Base-by-base conservation (phyloP, 2,113 vertebrate genomes). In the Carassius carassius region DNA sequence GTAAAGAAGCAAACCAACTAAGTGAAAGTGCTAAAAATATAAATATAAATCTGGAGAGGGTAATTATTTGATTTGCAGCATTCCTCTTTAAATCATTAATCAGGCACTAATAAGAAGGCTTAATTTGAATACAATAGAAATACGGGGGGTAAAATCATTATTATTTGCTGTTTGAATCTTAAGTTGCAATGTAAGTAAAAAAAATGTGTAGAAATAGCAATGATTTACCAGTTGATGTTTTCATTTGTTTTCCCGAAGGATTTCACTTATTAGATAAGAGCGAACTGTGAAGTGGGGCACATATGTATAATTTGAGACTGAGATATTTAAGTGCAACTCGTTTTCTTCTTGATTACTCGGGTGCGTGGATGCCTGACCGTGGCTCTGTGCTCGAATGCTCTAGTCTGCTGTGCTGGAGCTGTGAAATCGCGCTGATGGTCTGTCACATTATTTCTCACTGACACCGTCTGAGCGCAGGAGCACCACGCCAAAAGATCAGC, bases 391-490 rank as follows among this genome's bases (percentile, higher is more conserved):
- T 94, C 89, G 81, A 89, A 82, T 89, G 54, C 21, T 84, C 21
- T 0, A 10, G 94, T 9, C 93, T 95, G 75, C 32, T 29, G 44
- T 76, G 77, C 47, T 82, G 88, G 82, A 87, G 90, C 91, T 91
- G 87, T 88, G 90, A 93, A 91, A 89, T 84, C 89, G 88, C 91
- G 86, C 90, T 93, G 94, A 95, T 93, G 92, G 91, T 93, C 92
- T 94, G 94, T 94, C 94, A 95, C 94, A 94, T 94, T 94, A 81
- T 86, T 86, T 94, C 93, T 94, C 93, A 92, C 91, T 92, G 94
- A 93, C 92, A 91, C 89, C 83, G 84, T 89, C 91, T 90, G 92
- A 90, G 89, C 81, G 90, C 81, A 83, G 82, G 86, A 88, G 85
- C 91, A 85, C 17, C 86, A 85, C 85, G 81, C 81, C 65, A 82